phyloP scores from a whole-genome alignment of 1,140 invertebrate genomes.

The Trichomalopsis sarcophagae region DNA sequence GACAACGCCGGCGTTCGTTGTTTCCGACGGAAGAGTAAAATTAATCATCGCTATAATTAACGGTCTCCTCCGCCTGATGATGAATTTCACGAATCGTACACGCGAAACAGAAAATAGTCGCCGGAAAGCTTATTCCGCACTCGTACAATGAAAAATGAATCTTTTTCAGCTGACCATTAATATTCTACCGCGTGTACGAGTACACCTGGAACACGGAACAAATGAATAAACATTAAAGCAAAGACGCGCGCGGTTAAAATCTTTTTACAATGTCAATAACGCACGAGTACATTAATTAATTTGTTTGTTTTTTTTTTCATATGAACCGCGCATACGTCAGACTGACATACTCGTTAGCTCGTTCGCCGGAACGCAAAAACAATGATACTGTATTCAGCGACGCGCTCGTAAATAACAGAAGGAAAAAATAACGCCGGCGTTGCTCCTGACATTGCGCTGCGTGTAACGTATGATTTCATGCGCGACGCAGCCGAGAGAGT shows the following conservation, averaged over 20 bases:
- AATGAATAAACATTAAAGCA: too few species aligned
- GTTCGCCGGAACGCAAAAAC: neutral
- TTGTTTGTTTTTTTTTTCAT: neutral
- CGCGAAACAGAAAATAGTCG: neutral
- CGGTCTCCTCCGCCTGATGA: neutral
- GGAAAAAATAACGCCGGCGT: too few species aligned
- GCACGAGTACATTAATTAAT: neutral
- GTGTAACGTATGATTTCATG: neutral
- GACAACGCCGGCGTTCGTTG: neutral
- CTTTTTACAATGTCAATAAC: too few species aligned
- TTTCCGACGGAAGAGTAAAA: constrained; percentile 1
- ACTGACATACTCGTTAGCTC: neutral
- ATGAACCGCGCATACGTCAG: neutral
- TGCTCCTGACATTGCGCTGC: neutral
- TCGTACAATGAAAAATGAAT: neutral
- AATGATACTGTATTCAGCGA: neutral
- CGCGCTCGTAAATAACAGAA: too few species aligned
- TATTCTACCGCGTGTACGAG: neutral
- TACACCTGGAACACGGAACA: too few species aligned
- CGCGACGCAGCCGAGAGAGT: neutral
- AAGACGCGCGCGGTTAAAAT: too few species aligned
- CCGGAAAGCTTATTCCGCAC: neutral
- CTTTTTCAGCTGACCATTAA: neutral
- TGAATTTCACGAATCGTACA: neutral
- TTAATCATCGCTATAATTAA: neutral